Evolutionary conservation across 2,888 invertebrate species (phyloP).

Genomic region (Mactromeris polynyma): DNA sequence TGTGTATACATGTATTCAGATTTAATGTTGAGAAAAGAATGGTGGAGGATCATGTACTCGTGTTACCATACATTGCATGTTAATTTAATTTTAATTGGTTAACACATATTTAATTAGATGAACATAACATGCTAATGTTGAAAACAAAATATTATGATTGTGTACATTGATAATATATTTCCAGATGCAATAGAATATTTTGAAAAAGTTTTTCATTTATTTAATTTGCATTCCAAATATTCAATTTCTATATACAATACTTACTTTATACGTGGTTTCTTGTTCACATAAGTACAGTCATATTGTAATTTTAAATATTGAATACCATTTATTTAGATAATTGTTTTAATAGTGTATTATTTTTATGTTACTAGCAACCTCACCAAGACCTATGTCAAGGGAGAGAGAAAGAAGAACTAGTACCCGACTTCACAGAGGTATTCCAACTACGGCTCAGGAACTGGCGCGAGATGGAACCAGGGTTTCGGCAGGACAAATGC

Average conservation of each 20-base stretch:
- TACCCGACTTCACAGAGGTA: slow-evolving; percentile 85
- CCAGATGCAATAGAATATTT: too few species aligned
- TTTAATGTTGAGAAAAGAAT: not conserved
- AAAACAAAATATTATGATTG: too few species aligned
- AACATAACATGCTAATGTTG: too few species aligned
- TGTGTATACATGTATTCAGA: not conserved
- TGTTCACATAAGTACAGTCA: too few species aligned
- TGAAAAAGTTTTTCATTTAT: too few species aligned
- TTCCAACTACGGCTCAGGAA: slow-evolving; percentile 82
- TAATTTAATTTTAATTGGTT: too few species aligned
- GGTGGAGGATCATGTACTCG: not conserved
- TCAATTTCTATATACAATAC: too few species aligned
- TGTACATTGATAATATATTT: too few species aligned
- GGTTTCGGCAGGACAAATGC: slow-evolving; percentile 81
- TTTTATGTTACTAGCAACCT: slow-evolving; percentile 78
- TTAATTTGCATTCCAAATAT: too few species aligned
- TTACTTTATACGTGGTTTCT: too few species aligned
- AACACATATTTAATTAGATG: too few species aligned
- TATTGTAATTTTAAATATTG: not conserved
- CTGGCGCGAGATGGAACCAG: slow-evolving; percentile 79
- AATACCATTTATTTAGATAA: not conserved
- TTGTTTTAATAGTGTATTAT: slow-evolving; percentile 6
- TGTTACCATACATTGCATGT: too few species aligned
- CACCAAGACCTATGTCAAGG: slow-evolving; percentile 84
- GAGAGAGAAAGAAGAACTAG: slow-evolving; percentile 85